phyloP scores from a whole-genome alignment of 2,888 invertebrate species.

The Philaethria dido region DNA sequence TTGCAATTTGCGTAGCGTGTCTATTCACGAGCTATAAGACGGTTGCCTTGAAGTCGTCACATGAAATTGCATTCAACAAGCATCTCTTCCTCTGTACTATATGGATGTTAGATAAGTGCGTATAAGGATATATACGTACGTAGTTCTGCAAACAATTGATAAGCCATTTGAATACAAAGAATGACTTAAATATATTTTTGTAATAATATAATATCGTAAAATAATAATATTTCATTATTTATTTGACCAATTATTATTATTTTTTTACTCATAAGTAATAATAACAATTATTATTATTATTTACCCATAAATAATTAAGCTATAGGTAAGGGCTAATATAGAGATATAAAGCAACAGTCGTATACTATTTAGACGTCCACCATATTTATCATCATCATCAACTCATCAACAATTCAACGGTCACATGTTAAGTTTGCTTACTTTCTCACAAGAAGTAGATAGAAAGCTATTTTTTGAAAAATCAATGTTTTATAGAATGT shows the following conservation, averaged over 20 bases:
- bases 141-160: constrained; percentile 15
- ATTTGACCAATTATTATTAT: no score
- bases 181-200: neutral
- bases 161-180: neutral
- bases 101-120: constrained; percentile 5
- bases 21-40: constrained; percentile 26
- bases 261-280: no score
- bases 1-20: constrained; percentile 18
- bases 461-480: neutral
- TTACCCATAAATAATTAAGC: no score
- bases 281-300: no score
- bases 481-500: neutral
- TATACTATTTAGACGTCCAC: neutral
- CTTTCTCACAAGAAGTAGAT: neutral
- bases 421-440: neutral
- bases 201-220: neutral
- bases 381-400: neutral
- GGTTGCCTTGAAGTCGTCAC: constrained; percentile 42
- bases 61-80: constrained; percentile 37
- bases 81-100: constrained; percentile 24
- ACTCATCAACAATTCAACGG: constrained; percentile 8
- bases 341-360: no score
- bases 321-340: no score
- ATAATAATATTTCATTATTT: neutral
- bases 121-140: constrained; percentile 4